Conservation (phyloP, 2,888 invertebrate genomes). For the Conchocele bisecta region DNA sequence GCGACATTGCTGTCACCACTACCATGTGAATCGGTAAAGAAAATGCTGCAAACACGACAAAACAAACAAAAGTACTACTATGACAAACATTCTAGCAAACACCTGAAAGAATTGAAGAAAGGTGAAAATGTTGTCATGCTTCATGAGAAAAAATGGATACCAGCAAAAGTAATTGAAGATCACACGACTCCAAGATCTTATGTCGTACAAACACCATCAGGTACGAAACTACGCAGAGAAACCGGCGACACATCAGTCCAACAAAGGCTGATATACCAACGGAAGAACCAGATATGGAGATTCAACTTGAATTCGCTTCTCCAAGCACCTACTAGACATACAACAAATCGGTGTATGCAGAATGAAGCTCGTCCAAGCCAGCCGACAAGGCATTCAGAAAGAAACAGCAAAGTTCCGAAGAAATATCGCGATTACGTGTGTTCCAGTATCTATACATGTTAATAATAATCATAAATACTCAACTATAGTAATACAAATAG, state of each 20-base stretch:
- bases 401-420: too few relatives aligned
- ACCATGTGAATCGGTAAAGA: not conserved
- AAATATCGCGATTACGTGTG: too few relatives aligned
- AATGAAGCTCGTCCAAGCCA: too few relatives aligned
- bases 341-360: too few relatives aligned
- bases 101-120: not conserved
- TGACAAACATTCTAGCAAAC: slow-evolving; percentile 15
- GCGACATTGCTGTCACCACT: slow-evolving; percentile 17
- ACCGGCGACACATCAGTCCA: not conserved
- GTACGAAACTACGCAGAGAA: not conserved
- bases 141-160: slow-evolving; percentile 16
- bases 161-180: slow-evolving; percentile 1
- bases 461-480: too few relatives aligned
- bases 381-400: too few relatives aligned
- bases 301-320: too few relatives aligned
- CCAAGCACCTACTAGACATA: too few relatives aligned
- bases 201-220: slow-evolving; percentile 17
- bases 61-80: slow-evolving; percentile 3
- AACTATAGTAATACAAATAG: too few relatives aligned
- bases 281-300: too few relatives aligned
- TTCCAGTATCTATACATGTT: too few relatives aligned
- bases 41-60: not conserved
- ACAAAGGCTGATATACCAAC: not conserved
- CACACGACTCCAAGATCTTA: slow-evolving; percentile 28
- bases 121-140: slow-evolving; percentile 16